Conservation (phyloP, 2,797 vertebrate species). For the Champsocephalus esox region DNA sequence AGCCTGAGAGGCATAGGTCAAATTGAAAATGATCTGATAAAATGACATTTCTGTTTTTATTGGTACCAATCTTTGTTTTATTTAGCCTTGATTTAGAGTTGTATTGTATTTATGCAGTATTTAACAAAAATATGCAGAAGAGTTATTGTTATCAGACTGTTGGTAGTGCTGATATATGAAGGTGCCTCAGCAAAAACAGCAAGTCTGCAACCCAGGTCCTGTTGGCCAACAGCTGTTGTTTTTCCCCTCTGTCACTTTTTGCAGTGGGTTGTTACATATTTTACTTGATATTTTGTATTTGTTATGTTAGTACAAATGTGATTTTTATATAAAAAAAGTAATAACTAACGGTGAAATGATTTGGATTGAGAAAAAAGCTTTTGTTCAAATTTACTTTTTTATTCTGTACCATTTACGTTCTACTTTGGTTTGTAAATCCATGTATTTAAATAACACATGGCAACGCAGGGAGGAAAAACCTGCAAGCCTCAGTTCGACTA, state of each 20-base stretch:
- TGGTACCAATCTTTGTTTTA: slow-evolving; percentile 30
- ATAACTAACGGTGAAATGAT: slow-evolving; percentile 67
- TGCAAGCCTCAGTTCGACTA: slow-evolving; percentile 33
- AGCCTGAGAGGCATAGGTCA: slow-evolving; percentile 17
- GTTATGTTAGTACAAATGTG: slow-evolving; percentile 49
- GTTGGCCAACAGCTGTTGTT: slow-evolving; percentile 25
- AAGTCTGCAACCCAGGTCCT: slow-evolving; percentile 39
- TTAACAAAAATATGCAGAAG: slow-evolving; percentile 52
- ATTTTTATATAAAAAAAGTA: slow-evolving; percentile 48
- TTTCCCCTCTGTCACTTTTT: slow-evolving; percentile 21
- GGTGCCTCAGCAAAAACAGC: slow-evolving; percentile 49
- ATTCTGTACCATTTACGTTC: slow-evolving; percentile 37
- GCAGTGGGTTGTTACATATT: slow-evolving; percentile 65
- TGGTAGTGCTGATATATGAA: slow-evolving; percentile 35
- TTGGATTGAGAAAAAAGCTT: slow-evolving; percentile 50
- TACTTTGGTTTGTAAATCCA: slow-evolving; percentile 27
- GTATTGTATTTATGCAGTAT: slow-evolving; percentile 55
- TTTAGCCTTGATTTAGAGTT: slow-evolving; percentile 35
- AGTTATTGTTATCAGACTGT: slow-evolving; percentile 13
- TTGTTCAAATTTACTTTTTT: slow-evolving; percentile 49
- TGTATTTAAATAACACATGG: slow-evolving; percentile 24
- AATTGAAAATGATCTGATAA: slow-evolving; percentile 15
- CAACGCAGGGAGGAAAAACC: background rate
- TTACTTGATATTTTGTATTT: slow-evolving; percentile 61
- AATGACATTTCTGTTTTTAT: slow-evolving; percentile 37